Base-by-base conservation (phyloP, 1,140 invertebrate species). In the Caerostris extrusa region DNA sequence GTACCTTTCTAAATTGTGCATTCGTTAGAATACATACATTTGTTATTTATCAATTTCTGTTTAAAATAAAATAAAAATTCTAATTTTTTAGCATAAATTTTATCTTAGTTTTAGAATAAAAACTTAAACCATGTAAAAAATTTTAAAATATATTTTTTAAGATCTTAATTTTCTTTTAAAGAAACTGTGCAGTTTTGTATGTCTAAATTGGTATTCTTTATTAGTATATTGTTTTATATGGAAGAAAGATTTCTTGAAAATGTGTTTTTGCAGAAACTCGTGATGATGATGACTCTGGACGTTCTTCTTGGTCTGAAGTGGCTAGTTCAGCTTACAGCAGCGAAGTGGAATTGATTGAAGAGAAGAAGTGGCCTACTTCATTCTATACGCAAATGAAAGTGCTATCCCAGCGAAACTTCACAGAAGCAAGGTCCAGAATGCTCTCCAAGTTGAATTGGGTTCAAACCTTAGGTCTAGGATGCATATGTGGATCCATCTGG, bases 381-480 rank as follows among this genome's bases (percentile, higher is more conserved):
- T 98, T 98, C 95, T 97, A 97, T 96, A 98, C 98, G 0, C 98
- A 98, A 95, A 98, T 98, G 95, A 97, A 97, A 96, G 97, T 97
- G 34, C 96, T 98, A 93, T 98, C 97, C 34, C 97, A 97, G 95
- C 96, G 98, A 94, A 98, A 98, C 96, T 98, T 98, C 95, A 97
- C 97, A 95, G 98, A 98, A 96, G 97, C 98, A 17, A 96, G 97
- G 94, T 97, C 97, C 3, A 96, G 98, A 77, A 98, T 98, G 97
- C 95, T 98, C 34, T 98, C 98, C 60, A 97, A 97, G 95, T 95
- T 98, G 64, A 98, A 98, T 95, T 98, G 98, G 97, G 96, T 98
- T 58, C 98, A 98, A 96, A 98, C 98, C 3, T 96, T 98, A 77
- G 97, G 97, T 0, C 95, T 98, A 83, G 98, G 97, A 2, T 95